These are phyloP conservation scores for Ennomos erosarius DNA, from an alignment of 2,888 invertebrate genomes.

Conservation along the genomic window DNA sequence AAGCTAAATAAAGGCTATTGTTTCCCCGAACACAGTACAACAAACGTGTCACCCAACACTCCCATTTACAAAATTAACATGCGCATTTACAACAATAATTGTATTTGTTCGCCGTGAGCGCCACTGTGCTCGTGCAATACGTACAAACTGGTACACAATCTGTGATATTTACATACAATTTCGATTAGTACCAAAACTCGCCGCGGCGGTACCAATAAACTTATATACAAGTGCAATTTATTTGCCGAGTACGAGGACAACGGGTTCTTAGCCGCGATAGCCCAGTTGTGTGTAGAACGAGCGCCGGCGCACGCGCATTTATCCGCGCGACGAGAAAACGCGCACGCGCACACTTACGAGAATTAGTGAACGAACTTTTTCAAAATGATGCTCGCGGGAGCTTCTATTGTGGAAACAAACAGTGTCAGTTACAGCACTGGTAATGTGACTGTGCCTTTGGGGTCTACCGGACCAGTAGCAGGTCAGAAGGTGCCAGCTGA, in stretches of 20 bases:
- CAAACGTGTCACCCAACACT: slow-evolving; percentile 46
- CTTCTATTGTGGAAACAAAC: slow-evolving; percentile 69
- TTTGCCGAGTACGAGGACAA: slow-evolving; percentile 58
- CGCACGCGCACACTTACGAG: background rate
- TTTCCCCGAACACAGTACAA: slow-evolving; percentile 36
- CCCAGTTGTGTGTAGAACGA: slow-evolving; percentile 41
- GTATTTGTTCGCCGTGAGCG: too few relatives aligned
- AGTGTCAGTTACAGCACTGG: slow-evolving; percentile 60
- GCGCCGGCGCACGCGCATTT: slow-evolving; percentile 61
- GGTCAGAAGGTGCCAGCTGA: slow-evolving; percentile 24
- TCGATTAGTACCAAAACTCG: slow-evolving; percentile 15
- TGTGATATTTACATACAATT: slow-evolving; percentile 10
- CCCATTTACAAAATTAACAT: slow-evolving; percentile 58
- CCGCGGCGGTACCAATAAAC: slow-evolving; percentile 12
- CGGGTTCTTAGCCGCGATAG: slow-evolving; percentile 50
- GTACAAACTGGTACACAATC: slow-evolving; percentile 7
- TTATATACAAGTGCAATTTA: slow-evolving; percentile 40
- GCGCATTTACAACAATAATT: slow-evolving; percentile 3
- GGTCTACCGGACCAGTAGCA: slow-evolving; percentile 8
- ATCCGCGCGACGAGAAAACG: background rate
- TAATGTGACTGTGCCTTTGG: slow-evolving; percentile 16
- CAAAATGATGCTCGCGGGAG: slow-evolving; percentile 79
- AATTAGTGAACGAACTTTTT: slow-evolving; percentile 41
- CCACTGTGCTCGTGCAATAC: background rate
- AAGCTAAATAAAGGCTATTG: slow-evolving; percentile 53